Percentiles rank a stretch among this genome's conserved stretches.
Conservation (phyloP, 2,888 invertebrate genomes). For the Campopleginae sp. region DNA sequence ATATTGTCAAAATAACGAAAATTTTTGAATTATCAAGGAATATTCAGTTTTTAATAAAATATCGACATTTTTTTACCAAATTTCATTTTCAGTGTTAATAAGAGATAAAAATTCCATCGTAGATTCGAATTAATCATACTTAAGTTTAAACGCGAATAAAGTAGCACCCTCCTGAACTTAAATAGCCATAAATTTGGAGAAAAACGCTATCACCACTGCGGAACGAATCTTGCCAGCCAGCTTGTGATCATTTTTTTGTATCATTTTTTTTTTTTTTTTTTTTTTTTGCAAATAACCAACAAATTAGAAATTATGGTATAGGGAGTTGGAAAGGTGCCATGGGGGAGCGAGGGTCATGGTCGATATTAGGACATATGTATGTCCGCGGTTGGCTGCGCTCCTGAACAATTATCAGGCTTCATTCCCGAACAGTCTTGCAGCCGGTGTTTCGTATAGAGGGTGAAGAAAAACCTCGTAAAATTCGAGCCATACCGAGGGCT, state of each 20-base stretch:
- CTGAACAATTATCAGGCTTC: slow-evolving; percentile 51
- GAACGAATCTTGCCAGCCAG: slow-evolving; percentile 13
- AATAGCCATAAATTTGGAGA: slow-evolving; percentile 7
- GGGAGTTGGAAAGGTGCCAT: slow-evolving; percentile 22
- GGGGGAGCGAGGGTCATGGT: slow-evolving; percentile 18
- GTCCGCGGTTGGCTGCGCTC: slow-evolving; percentile 28
- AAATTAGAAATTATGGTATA: slow-evolving; percentile 18
- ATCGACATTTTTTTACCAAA: no score
- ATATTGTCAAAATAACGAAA: no score
- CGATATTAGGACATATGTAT: slow-evolving; percentile 52
- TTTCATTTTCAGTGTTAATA: no score
- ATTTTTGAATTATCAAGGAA: no score
- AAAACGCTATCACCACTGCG: neutral
- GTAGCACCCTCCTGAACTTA: neutral
- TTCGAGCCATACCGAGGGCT: slow-evolving; percentile 35
- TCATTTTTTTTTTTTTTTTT: slow-evolving; percentile 3
- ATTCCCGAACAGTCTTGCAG: slow-evolving; percentile 23
- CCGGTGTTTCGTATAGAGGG: slow-evolving; percentile 18
- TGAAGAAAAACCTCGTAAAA: slow-evolving; percentile 45
- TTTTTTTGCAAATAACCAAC: slow-evolving; percentile 23
- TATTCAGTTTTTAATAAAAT: no score
- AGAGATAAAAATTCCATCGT: neutral
- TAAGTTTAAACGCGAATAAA: slow-evolving; percentile 15
- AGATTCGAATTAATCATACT: neutral
- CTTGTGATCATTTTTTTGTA: slow-evolving; percentile 16